phyloP scores from a whole-genome alignment of 2,797 vertebrate genomes.

The Ptychobarbus kaznakovi region DNA sequence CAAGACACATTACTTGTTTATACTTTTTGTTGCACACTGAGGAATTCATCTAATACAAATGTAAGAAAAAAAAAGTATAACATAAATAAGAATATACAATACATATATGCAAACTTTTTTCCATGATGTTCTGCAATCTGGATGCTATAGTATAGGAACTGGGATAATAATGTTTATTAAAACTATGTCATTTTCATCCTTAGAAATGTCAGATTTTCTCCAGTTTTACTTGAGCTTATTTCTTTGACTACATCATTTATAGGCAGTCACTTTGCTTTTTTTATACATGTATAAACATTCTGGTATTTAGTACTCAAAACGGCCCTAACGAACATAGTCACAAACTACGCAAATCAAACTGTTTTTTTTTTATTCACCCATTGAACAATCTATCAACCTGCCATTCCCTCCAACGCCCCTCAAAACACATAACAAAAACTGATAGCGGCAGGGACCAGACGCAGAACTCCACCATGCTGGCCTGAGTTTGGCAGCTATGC shows the following conservation, averaged over 20 bases:
- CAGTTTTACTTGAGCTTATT: too few species aligned
- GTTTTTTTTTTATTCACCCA: not conserved
- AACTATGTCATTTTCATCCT: not conserved
- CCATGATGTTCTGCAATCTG: too few species aligned
- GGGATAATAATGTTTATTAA: not conserved
- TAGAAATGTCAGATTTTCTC: not conserved
- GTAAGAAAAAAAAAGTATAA: too few species aligned
- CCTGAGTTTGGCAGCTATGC: conserved; percentile 13
- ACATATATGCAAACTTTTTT: not conserved
- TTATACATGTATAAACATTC: not conserved
- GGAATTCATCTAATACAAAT: not conserved
- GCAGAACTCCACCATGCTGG: conserved; percentile 21
- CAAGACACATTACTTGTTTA: not conserved
- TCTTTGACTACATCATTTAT: not conserved
- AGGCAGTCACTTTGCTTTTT: not conserved
- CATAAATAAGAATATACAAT: too few species aligned
- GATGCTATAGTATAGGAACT: not conserved
- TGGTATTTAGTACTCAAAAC: not conserved
- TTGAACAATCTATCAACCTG: not conserved
- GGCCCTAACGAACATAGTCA: not conserved
- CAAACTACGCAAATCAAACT: not conserved
- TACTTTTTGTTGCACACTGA: not conserved
- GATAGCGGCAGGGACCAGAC: conserved; percentile 15
- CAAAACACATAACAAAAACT: not conserved
- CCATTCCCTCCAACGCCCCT: not conserved